phyloP scores from a whole-genome alignment of 2,113 vertebrate genomes.

The Cnemophilus loriae region DNA sequence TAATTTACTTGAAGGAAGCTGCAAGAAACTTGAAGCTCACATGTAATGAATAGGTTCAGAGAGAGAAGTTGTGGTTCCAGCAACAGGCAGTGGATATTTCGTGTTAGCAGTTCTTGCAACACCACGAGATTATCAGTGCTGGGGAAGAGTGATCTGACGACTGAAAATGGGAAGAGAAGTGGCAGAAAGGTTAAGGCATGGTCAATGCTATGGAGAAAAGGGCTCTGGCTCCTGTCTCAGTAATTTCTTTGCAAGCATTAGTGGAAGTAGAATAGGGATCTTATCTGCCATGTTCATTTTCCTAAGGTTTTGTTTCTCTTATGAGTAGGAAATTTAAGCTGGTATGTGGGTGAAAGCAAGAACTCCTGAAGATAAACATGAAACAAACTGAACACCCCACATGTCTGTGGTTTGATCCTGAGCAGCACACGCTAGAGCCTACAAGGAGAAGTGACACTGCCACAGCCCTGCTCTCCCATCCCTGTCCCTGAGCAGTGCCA shows the following conservation, averaged over 20 bases:
- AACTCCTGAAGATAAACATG: not conserved
- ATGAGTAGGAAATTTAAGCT: not conserved
- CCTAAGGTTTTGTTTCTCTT: not conserved
- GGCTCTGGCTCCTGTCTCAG: not conserved
- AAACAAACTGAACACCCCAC: not conserved
- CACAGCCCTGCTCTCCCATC: not conserved
- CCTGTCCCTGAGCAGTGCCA: rapidly evolving
- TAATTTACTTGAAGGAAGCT: not conserved
- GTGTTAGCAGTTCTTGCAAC: not conserved
- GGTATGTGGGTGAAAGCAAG: not conserved
- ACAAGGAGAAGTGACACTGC: not conserved
- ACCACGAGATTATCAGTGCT: not conserved
- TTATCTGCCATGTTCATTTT: not conserved
- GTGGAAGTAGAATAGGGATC: not conserved
- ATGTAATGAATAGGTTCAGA: not conserved
- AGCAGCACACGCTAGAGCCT: not conserved
- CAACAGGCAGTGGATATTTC: not conserved
- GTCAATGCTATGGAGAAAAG: not conserved
- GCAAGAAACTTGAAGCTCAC: not conserved
- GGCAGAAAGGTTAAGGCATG: not conserved
- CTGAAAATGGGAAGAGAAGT: not conserved
- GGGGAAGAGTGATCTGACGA: not conserved
- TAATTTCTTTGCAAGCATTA: not conserved
- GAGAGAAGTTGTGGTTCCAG: not conserved
- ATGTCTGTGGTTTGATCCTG: not conserved